phyloP scores from a whole-genome alignment of 2,888 invertebrate species.

The Galerucella pusilla region DNA sequence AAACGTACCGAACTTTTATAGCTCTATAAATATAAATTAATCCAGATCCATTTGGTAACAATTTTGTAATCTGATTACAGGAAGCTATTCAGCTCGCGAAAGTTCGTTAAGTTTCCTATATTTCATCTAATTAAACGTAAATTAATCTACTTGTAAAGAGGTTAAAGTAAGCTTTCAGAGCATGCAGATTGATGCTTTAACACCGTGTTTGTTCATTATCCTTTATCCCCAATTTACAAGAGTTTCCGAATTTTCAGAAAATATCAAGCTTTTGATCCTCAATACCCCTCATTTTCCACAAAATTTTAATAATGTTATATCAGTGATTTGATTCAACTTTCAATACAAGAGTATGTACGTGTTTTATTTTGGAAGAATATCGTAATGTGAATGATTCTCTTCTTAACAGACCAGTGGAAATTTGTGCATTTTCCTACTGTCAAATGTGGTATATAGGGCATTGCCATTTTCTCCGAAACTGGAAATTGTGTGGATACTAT shows the following conservation, averaged over 20 bases:
- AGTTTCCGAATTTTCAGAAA: constrained; percentile 12
- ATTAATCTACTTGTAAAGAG: constrained; percentile 30
- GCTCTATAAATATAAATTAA: not conserved
- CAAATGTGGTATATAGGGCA: too few relatives aligned
- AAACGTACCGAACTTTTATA: not conserved
- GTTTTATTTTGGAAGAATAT: too few relatives aligned
- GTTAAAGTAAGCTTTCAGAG: constrained; percentile 20
- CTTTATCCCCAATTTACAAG: constrained; percentile 25
- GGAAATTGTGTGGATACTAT: too few relatives aligned
- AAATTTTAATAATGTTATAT: not conserved
- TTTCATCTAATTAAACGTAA: constrained; percentile 34
- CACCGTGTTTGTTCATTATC: constrained; percentile 34
- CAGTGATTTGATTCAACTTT: too few relatives aligned
- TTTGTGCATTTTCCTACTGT: too few relatives aligned
- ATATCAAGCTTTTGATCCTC: not conserved
- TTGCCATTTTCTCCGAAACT: too few relatives aligned
- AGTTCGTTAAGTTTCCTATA: constrained; percentile 28
- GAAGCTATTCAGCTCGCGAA: constrained; percentile 15
- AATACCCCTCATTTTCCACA: not conserved
- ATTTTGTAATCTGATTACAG: constrained; percentile 7
- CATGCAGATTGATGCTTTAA: constrained; percentile 32
- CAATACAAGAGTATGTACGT: too few relatives aligned
- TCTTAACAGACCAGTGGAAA: too few relatives aligned
- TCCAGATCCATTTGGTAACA: not conserved
- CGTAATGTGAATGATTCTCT: too few relatives aligned